Evolutionary conservation across 1,140 invertebrate species (phyloP), one percentile per base, ranked within the genome.

Genomic region (Holotrichia oblita): DNA sequence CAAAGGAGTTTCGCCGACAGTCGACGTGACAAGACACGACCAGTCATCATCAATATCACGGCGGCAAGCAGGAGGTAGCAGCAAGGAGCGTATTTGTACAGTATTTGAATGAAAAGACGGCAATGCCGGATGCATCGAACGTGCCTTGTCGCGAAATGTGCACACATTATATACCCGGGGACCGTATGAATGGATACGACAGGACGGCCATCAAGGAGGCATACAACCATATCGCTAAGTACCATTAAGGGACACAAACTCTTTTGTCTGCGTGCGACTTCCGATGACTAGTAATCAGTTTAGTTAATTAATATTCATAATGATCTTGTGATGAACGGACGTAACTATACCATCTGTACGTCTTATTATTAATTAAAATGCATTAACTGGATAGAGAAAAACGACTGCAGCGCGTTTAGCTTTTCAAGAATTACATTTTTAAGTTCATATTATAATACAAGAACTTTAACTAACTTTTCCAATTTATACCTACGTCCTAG

Each of bases 101-200:
- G 61, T 69, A 69, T 69, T 69, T 69, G 61, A 69, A 69, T 69
- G 17, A 27, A 69, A 69, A 69, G 61, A 27, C 61, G 61, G 61
- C 20, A 34, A 27, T 69, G 61, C 61, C 61, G 61, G 61, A 69
- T 69, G 61, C 61, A 34, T 17, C 27, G 27, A 22, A 69, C 61
- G 61, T 69, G 61, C 61, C 61, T 69, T 14, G 61, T 69, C 61
- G 61, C 61, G 27, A 69, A 69, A 69, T 69, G 61, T 69, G 61
- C 61, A 69, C 61, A 69, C 61, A 69, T 64, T 64, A 20, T 69
- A 69, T 10, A 22, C 8, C 12, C 14, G 48, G 48, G 48, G 17
- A 55, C 22, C 22, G 22, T 14, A 69, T 69, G 61, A 69, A 69
- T 69, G 61, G 24, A 27, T 69, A 69, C 8, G 22, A 17, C 10